Evolutionary conservation across 2,113 vertebrate genomes (phyloP).

Genomic region (Myiozetetes cayanensis): DNA sequence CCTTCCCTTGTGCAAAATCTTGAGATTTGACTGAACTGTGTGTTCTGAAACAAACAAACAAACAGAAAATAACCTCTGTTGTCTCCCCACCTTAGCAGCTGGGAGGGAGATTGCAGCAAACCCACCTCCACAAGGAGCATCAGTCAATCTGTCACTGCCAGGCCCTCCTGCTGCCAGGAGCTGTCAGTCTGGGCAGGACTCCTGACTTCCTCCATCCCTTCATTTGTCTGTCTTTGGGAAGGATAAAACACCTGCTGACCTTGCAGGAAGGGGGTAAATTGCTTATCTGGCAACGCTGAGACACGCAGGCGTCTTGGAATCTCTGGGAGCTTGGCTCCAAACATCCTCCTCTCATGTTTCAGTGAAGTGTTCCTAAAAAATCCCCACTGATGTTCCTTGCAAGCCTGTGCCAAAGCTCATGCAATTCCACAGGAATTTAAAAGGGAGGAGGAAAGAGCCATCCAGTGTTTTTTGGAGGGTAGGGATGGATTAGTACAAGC

Average conservation of each 20-base stretch:
- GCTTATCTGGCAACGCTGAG: background rate
- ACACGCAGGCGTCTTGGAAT: background rate
- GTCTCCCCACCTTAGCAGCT: background rate
- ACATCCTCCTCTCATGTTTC: fast-evolving
- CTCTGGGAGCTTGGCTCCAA: background rate
- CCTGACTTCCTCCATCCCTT: background rate
- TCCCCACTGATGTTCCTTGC: background rate
- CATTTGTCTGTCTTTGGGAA: slow-evolving; percentile 24
- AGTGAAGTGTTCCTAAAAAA: background rate
- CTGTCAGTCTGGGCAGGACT: background rate
- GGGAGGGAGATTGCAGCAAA: fast-evolving
- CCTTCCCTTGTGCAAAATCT: background rate
- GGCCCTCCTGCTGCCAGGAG: background rate
- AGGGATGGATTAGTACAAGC: background rate
- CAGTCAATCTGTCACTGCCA: background rate
- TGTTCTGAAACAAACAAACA: background rate
- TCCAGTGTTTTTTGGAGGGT: background rate
- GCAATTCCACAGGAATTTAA: background rate
- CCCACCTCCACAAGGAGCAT: background rate
- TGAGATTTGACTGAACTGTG: background rate
- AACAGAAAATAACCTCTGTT: background rate
- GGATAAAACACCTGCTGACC: background rate
- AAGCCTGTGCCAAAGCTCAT: background rate
- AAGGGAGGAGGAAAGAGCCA: background rate
- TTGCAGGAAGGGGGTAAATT: background rate